These are phyloP conservation scores for Drosophila ananassae DNA, from an alignment of 1,140 invertebrate genomes.

Conservation along the genomic window DNA sequence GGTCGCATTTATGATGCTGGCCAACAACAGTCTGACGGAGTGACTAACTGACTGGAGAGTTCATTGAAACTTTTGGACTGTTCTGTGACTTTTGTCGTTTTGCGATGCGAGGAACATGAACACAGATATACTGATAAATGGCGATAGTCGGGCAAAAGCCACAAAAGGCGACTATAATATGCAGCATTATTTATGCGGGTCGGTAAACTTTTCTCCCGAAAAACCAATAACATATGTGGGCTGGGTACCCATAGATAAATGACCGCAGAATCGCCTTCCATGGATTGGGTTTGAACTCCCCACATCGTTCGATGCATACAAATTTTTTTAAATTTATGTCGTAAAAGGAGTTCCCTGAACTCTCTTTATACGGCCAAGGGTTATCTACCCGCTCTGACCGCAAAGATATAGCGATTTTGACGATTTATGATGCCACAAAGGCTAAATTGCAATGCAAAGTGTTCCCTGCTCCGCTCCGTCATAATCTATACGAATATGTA, in stretches of 20 bases:
- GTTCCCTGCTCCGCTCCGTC: constrained; percentile 3
- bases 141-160: neutral
- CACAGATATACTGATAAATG: constrained; percentile 28
- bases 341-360: constrained; percentile 55
- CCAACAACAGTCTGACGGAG: neutral
- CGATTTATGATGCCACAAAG: constrained; percentile 46
- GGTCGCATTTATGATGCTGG: constrained; percentile 59
- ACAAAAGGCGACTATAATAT: constrained; percentile 25
- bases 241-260: constrained; percentile 47
- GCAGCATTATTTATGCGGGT: constrained; percentile 62
- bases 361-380: constrained; percentile 14
- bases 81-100: constrained; percentile 31
- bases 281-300: neutral
- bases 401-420: constrained; percentile 31
- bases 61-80: constrained; percentile 58
- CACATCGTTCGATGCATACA: constrained; percentile 36
- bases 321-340: constrained; percentile 61
- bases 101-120: constrained; percentile 21
- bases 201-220: constrained; percentile 47
- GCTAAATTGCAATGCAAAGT: constrained; percentile 36
- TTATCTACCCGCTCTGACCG: constrained; percentile 33
- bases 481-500: constrained; percentile 20
- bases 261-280: constrained; percentile 26
- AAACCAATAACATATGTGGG: constrained; percentile 42
- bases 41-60: constrained; percentile 10